A percentile compares a stretch with the other conserved stretches of the same genome.
These are phyloP conservation scores for Eulithis testata DNA, from an alignment of 2,888 invertebrate species.

Conservation along the genomic window DNA sequence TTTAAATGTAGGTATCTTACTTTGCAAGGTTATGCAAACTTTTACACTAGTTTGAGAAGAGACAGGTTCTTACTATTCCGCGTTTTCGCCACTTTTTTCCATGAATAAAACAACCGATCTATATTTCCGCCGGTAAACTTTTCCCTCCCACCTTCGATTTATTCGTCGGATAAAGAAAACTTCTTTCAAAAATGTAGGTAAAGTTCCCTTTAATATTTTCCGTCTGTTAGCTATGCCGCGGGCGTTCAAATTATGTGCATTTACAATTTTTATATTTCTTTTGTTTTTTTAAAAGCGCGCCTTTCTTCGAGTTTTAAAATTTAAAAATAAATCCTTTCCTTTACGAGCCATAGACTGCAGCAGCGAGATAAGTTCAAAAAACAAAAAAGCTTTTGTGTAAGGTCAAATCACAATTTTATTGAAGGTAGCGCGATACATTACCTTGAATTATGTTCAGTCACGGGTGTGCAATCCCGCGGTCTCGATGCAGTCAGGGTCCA, in stretches of 20 bases:
- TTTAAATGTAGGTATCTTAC: background rate
- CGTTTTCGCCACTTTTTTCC: constrained; percentile 68
- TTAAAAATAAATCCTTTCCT: background rate
- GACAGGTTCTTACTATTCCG: constrained; percentile 37
- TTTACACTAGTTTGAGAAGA: constrained; percentile 14
- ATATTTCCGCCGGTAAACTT: constrained; percentile 76
- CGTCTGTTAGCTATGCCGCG: constrained; percentile 75
- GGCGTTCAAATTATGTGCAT: constrained; percentile 76
- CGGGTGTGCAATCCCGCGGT: constrained; percentile 51
- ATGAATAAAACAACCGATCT: constrained; percentile 84
- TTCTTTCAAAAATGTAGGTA: constrained; percentile 81
- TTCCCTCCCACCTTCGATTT: constrained; percentile 83
- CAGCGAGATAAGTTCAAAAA: no score
- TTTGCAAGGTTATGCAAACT: constrained; percentile 2
- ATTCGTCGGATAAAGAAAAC: constrained; percentile 82
- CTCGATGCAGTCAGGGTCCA: constrained; percentile 55
- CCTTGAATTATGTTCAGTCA: constrained; percentile 64
- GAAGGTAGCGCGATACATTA: constrained; percentile 35
- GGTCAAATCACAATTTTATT: background rate
- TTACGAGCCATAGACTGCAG: no score
- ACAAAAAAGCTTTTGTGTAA: background rate
- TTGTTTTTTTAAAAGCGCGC: background rate
- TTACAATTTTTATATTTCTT: constrained; percentile 60
- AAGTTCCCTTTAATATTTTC: constrained; percentile 81
- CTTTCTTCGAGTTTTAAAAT: background rate